phyloP scores from a whole-genome alignment of 2,113 vertebrate genomes.

The Poeciliopsis prolifica region DNA sequence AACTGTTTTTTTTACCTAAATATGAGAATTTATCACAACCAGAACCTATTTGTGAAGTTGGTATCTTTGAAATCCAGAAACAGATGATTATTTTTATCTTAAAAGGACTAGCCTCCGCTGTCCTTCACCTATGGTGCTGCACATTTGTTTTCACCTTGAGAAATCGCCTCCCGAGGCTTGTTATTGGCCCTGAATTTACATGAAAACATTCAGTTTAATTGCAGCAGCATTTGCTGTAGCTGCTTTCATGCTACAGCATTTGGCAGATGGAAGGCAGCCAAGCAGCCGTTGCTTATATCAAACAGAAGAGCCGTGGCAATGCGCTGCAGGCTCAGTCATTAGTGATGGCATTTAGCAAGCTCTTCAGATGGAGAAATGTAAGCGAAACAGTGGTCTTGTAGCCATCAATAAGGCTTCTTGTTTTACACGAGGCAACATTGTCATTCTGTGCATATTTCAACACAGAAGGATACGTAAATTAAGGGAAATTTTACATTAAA shows the following conservation, averaged over 20 bases:
- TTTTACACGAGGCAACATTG: neutral
- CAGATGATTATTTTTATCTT: neutral
- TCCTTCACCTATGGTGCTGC: neutral
- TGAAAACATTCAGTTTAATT: constrained; percentile 47
- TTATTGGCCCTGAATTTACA: constrained; percentile 37
- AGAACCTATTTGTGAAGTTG: neutral
- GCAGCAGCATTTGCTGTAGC: constrained; percentile 25
- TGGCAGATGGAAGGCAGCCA: constrained; percentile 57
- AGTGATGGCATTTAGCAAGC: constrained; percentile 60
- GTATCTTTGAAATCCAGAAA: constrained; percentile 4
- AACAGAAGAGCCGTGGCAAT: constrained; percentile 37
- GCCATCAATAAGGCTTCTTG: constrained; percentile 19
- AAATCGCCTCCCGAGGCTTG: constrained; percentile 26
- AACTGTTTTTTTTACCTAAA: neutral
- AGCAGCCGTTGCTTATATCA: constrained; percentile 51
- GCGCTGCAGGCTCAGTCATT: constrained; percentile 60
- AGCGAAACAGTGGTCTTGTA: constrained; percentile 43
- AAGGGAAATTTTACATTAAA: neutral
- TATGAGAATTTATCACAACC: constrained; percentile 25
- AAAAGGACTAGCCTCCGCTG: neutral
- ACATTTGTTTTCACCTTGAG: constrained; percentile 1
- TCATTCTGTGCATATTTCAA: neutral
- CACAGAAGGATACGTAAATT: neutral
- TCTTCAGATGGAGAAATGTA: constrained; percentile 68
- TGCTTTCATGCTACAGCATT: constrained; percentile 35